phyloP scores from a whole-genome alignment of 2,888 invertebrate genomes.

The Ophion ventricosus region DNA sequence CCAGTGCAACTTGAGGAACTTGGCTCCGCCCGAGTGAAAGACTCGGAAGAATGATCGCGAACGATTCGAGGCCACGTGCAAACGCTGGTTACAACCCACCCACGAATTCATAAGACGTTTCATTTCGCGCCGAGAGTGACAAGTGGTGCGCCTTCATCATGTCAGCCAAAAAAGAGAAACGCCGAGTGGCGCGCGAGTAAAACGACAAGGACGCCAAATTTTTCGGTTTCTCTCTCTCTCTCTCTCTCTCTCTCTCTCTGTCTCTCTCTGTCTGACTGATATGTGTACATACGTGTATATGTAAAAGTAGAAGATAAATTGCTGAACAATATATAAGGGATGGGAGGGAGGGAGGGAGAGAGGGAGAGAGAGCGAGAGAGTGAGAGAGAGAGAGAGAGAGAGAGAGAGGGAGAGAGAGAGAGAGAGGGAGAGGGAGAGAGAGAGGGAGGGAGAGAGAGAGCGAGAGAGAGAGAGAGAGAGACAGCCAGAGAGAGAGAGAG shows the following conservation, averaged over 20 bases:
- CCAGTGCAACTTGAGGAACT: background rate
- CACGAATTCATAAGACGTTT: slow-evolving; percentile 60
- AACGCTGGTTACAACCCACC: slow-evolving; percentile 45
- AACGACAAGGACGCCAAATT: slow-evolving; percentile 39
- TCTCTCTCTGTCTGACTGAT: no score
- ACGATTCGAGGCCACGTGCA: background rate
- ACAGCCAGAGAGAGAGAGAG: no score
- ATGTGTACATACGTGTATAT: no score
- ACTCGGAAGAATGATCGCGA: background rate
- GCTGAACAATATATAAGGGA: no score
- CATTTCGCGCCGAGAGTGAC: slow-evolving; percentile 53
- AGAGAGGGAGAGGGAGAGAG: no score
- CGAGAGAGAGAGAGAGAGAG: no score
- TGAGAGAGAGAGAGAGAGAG: slow-evolving; percentile 20
- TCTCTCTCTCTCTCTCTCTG: no score
- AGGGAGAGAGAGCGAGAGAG: no score
- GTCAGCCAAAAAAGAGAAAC: slow-evolving; percentile 51
- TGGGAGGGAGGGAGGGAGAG: no score
- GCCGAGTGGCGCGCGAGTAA: slow-evolving; percentile 22
- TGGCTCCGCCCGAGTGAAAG: background rate
- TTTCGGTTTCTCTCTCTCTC: slow-evolving; percentile 19
- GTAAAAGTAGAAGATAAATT: no score
- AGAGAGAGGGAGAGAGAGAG: no score
- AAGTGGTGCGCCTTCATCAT: slow-evolving; percentile 59
- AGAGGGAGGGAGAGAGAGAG: no score